Evolutionary conservation across 2,888 invertebrate genomes (phyloP).

Genomic region (Blastobasis adustella): DNA sequence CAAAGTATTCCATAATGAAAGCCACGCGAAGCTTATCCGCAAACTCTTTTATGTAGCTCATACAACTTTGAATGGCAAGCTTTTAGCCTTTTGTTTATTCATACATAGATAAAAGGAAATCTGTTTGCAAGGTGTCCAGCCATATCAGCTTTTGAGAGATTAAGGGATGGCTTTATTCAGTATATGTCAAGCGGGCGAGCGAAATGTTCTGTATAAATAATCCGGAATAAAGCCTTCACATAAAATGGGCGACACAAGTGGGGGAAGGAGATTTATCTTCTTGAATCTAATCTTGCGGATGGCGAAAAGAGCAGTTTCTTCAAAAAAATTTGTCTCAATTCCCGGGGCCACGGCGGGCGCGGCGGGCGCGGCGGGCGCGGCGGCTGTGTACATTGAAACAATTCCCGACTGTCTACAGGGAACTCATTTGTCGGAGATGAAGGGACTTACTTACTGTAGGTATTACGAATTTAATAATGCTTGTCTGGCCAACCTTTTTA

Average conservation of each 20-base stretch:
- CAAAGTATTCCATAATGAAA: neutral
- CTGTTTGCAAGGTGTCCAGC: neutral
- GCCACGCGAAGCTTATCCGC: constrained; percentile 10
- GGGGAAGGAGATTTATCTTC: constrained; percentile 64
- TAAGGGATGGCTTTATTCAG: constrained; percentile 50
- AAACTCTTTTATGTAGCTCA: constrained; percentile 20
- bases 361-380: constrained; percentile 10
- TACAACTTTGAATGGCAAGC: constrained; percentile 14
- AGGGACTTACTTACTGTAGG: constrained; percentile 20
- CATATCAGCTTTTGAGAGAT: constrained; percentile 26
- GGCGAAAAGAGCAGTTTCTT: constrained; percentile 62
- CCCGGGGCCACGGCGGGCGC: constrained; percentile 22
- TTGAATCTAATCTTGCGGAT: constrained; percentile 70
- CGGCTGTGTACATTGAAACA: constrained; percentile 39
- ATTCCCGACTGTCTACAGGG: constrained; percentile 41
- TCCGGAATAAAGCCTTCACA: constrained; percentile 62
- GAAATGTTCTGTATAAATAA: constrained; percentile 65
- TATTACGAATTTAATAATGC: constrained; percentile 1
- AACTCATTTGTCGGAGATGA: constrained; percentile 42
- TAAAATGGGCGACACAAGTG: constrained; percentile 56
- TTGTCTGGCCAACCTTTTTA: neutral
- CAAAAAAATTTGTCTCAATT: constrained; percentile 46
- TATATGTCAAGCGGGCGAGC: constrained; percentile 40
- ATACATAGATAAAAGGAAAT: constrained; percentile 11
- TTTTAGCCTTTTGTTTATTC: constrained; percentile 18